Evolutionary conservation across 2,113 vertebrate genomes (phyloP).

Genomic region (Passer domesticus): DNA sequence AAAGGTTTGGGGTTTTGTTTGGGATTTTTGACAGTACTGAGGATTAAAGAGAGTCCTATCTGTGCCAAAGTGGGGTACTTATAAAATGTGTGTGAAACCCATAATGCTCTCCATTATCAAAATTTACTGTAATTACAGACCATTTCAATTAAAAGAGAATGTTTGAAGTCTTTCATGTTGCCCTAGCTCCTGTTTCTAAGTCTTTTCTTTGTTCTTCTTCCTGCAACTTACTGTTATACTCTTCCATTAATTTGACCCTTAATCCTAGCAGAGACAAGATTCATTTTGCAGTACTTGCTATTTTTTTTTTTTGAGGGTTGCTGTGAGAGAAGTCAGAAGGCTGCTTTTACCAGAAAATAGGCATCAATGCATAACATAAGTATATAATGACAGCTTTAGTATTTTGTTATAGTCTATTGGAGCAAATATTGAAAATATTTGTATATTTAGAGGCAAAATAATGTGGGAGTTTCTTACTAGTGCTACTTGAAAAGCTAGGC

Average conservation of each 20-base stretch:
- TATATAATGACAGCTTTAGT: neutral
- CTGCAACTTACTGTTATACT: neutral
- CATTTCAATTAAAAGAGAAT: neutral
- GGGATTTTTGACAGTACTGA: neutral
- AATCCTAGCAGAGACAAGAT: neutral
- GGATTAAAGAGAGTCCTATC: neutral
- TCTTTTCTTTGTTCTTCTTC: neutral
- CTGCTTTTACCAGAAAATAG: neutral
- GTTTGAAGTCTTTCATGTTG: neutral
- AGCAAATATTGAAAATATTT: neutral
- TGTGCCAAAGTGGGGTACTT: neutral
- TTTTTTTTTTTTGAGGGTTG: neutral
- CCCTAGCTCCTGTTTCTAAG: neutral
- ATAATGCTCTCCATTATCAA: neutral
- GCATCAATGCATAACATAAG: neutral
- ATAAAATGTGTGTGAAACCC: neutral
- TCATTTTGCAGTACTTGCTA: neutral
- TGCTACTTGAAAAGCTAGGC: neutral
- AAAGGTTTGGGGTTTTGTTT: neutral
- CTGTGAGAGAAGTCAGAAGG: neutral
- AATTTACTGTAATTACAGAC: slow-evolving; percentile 19
- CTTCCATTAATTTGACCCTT: neutral
- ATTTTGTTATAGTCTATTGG: neutral
- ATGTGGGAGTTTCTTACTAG: neutral
- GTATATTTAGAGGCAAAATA: neutral